Evolutionary conservation across 1,140 invertebrate species (phyloP).

Genomic region (Leptinotarsa lineolata): DNA sequence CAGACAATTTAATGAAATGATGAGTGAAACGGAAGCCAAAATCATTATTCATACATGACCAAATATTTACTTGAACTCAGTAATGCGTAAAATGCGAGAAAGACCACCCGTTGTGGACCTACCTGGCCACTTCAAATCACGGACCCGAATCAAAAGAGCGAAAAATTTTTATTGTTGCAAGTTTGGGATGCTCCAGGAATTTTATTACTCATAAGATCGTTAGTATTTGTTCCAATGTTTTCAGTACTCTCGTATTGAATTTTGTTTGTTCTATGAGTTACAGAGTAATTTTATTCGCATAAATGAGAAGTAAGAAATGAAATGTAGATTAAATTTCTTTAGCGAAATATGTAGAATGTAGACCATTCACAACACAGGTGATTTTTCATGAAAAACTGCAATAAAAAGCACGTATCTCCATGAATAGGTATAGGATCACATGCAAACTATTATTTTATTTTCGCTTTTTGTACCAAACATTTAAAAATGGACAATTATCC

Average conservation of each 20-base stretch:
- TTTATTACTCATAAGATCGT: not conserved
- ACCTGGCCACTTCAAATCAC: conserved; percentile 9
- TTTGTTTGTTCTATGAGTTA: not conserved
- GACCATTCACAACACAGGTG: too few relatives aligned
- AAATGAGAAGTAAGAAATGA: not conserved
- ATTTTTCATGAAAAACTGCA: too few relatives aligned
- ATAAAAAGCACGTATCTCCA: too few relatives aligned
- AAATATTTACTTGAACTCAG: conserved; percentile 41
- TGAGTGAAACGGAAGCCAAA: conserved; percentile 42
- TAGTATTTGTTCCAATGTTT: not conserved
- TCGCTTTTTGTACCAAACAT: too few relatives aligned
- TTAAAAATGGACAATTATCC: too few relatives aligned
- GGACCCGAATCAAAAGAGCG: not conserved
- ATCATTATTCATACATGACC: conserved; percentile 43
- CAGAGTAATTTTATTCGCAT: not conserved
- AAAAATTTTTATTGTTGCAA: not conserved
- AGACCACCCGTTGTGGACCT: conserved; percentile 10
- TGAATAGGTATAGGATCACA: too few relatives aligned
- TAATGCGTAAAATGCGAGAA: conserved; percentile 18
- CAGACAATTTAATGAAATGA: conserved; percentile 19
- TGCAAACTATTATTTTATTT: too few relatives aligned
- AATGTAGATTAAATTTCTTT: too few relatives aligned
- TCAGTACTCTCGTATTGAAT: not conserved
- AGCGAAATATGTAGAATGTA: too few relatives aligned
- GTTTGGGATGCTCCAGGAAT: too few relatives aligned